Conservation (phyloP, 1,140 invertebrate genomes). For the Drosophila arawakana region DNA sequence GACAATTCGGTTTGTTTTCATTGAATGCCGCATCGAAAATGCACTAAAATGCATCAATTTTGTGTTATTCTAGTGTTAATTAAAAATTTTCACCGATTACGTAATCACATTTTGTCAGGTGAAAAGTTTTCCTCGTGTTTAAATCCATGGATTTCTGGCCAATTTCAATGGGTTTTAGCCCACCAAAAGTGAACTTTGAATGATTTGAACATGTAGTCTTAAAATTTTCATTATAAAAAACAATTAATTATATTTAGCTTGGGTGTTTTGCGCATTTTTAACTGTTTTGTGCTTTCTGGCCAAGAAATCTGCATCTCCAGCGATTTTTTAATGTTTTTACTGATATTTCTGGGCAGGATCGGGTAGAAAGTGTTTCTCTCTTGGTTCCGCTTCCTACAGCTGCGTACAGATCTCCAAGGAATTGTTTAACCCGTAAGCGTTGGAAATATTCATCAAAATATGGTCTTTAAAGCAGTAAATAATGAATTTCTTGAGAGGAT, state of each 20-base stretch:
- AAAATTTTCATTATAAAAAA: slow-evolving; percentile 15
- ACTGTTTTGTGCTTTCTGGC: slow-evolving; percentile 4
- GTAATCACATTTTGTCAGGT: slow-evolving; percentile 70
- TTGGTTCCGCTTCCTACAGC: not conserved
- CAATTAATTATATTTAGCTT: slow-evolving; percentile 17
- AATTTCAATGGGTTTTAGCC: slow-evolving; percentile 42
- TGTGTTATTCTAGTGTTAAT: slow-evolving; percentile 48
- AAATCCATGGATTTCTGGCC: slow-evolving; percentile 44
- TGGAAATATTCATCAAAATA: not conserved
- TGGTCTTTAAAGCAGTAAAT: not conserved
- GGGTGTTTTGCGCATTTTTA: not conserved
- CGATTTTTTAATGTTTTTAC: slow-evolving; percentile 29
- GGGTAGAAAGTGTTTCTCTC: not conserved
- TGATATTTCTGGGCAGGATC: slow-evolving; percentile 42
- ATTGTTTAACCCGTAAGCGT: not conserved
- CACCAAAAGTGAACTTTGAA: slow-evolving; percentile 48
- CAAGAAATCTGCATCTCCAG: slow-evolving; percentile 22
- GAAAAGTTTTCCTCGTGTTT: slow-evolving; percentile 64
- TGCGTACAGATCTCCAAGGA: not conserved
- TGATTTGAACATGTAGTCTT: not conserved
- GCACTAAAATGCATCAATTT: slow-evolving; percentile 52
- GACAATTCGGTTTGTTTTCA: slow-evolving; percentile 69
- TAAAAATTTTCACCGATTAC: slow-evolving; percentile 77
- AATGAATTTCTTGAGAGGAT: slow-evolving; percentile 67
- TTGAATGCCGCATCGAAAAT: slow-evolving; percentile 62